These are phyloP conservation scores for Cariama cristata DNA, from an alignment of 2,113 vertebrate species.

Conservation along the genomic window DNA sequence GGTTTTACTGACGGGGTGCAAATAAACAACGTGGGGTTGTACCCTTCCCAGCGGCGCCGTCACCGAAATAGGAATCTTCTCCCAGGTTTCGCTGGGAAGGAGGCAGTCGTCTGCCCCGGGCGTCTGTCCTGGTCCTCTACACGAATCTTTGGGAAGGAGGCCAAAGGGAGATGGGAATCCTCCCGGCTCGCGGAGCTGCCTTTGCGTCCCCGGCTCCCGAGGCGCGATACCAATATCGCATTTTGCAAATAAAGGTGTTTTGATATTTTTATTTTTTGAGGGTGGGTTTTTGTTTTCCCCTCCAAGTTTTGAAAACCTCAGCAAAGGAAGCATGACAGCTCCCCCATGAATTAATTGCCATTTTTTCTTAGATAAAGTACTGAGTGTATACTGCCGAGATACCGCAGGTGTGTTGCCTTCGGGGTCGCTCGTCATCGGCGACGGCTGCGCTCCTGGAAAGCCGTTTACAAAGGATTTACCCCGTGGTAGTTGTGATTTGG, in stretches of 20 bases:
- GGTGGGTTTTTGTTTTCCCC: too few relatives aligned
- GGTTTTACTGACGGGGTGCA: background rate
- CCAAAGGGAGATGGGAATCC: too few relatives aligned
- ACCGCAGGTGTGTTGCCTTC: accelerated
- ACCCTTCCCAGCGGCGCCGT: accelerated
- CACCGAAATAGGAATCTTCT: too few relatives aligned
- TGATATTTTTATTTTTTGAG: too few relatives aligned
- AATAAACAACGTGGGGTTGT: background rate
- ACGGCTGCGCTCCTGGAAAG: too few relatives aligned
- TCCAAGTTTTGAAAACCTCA: too few relatives aligned
- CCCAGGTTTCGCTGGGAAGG: background rate
- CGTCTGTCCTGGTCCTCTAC: accelerated
- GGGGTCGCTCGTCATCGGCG: background rate
- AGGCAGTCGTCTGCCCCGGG: background rate
- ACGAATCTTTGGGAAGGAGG: background rate
- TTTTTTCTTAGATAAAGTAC: background rate
- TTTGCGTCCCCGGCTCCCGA: background rate
- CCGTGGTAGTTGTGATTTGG: background rate
- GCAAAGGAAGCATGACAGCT: background rate
- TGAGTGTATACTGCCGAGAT: background rate
- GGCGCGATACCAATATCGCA: accelerated
- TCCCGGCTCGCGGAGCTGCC: background rate
- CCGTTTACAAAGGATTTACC: background rate
- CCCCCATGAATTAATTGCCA: accelerated
- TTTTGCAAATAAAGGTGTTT: background rate